Evolutionary conservation across 2,797 vertebrate genomes (phyloP).

Genomic region (Neosilurus hyrtlii): DNA sequence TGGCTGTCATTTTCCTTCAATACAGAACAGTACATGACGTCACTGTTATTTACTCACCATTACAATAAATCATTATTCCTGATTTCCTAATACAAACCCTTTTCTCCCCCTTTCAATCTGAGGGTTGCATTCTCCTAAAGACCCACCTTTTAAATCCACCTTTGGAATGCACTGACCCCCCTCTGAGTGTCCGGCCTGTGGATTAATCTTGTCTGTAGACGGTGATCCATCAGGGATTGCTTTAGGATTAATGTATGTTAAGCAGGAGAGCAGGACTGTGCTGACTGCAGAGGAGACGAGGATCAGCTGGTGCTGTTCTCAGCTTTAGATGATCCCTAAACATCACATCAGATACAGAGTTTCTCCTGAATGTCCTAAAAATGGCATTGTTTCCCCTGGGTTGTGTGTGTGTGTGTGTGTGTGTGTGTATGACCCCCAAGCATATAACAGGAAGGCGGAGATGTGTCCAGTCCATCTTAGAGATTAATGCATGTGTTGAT

Average conservation of each 20-base stretch:
- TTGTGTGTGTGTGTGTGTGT: too few species aligned
- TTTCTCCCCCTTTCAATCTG: too few species aligned
- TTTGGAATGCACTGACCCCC: too few species aligned
- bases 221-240: not conserved
- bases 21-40: not conserved
- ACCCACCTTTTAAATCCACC: too few species aligned
- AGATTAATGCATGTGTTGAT: not conserved
- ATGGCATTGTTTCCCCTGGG: too few species aligned
- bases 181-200: not conserved
- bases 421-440: not conserved
- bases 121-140: too few species aligned
- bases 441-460: too few species aligned
- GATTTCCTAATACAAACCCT: too few species aligned
- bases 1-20: not conserved
- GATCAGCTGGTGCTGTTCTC: conserved; percentile 39
- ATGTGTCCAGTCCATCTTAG: not conserved
- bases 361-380: not conserved
- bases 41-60: not conserved
- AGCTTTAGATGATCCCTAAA: not conserved
- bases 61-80: not conserved
- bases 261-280: conserved; percentile 30
- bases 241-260: conserved; percentile 31
- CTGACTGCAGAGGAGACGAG: conserved; percentile 23
- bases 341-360: not conserved
- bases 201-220: not conserved